Evolutionary conservation across 2,797 vertebrate genomes (phyloP), one percentile per base, ranked within the genome.

Genomic region (Malurus splendens): DNA sequence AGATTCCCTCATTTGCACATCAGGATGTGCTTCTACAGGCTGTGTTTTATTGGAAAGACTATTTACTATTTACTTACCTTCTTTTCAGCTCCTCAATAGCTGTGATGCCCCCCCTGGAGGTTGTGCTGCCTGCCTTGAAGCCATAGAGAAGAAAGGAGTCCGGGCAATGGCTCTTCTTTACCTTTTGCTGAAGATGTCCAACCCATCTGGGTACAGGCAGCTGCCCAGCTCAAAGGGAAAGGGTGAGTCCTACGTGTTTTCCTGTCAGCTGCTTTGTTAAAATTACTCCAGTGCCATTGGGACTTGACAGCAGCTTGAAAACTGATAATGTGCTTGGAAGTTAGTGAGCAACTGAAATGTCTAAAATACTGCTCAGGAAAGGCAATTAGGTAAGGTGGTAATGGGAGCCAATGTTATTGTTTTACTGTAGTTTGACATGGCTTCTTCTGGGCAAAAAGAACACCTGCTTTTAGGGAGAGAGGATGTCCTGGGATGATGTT

Each of bases 171-270:
- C 61, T 76, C 42, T 89, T 62, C 90, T 95, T 33, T 95, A 95
- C 60, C 89, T 94, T 42, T 38, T 93, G 52, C 64, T 95, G 85
- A 94, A 93, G 82, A 33, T 17, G 30, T 90, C 56, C 39, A 30
- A 65, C 36, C 87, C 73, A 14, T 70, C 87, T 45, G 77, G 15
- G 6, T 94, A 95, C 14, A 78, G 25, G 54, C 79, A 91, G 73
- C 90, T 95, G 76, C 95, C 94, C 66, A 95, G 95, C 82, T 95
- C 93, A 60, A 83, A 79, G 67, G 93, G 85, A 78, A 92, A 87
- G 33, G 94, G 94, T 93, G 64, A 92, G 85, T 64, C 23, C 60
- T 55, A 38, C 68, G 28, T 59, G 27, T 20, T 33, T 54, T 66
- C 39, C 18, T 3, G 2, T 41, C 59, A 73, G 7, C 33, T 61